A percentile compares a stretch with the other conserved stretches of the same genome.
Conservation (phyloP, 2,113 vertebrate species). For the Gasterosteus nipponicus region DNA sequence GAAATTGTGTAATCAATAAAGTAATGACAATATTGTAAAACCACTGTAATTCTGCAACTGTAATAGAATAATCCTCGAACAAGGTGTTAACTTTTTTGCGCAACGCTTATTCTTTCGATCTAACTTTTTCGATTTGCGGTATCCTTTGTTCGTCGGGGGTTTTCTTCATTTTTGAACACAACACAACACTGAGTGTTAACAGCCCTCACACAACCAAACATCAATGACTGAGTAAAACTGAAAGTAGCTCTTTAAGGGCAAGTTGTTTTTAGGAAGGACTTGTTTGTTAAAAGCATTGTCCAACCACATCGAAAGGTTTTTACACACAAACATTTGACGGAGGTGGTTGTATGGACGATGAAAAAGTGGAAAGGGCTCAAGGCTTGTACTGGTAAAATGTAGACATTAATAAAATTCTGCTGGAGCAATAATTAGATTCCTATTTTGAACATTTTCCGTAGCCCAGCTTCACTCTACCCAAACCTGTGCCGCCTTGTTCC, state of each 20-base stretch:
- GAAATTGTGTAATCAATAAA: too few relatives aligned
- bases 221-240: background rate
- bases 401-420: conserved; percentile 11
- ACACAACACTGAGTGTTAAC: background rate
- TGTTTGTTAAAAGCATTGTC: background rate
- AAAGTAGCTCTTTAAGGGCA: background rate
- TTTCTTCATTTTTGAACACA: too few relatives aligned
- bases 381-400: background rate
- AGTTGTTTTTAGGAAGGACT: background rate
- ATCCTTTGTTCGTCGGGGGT: too few relatives aligned
- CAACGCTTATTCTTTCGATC: too few relatives aligned
- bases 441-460: background rate
- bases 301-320: background rate
- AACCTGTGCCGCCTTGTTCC: conserved; percentile 23
- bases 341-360: background rate
- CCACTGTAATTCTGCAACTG: too few relatives aligned
- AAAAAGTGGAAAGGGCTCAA: background rate
- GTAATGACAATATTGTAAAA: too few relatives aligned
- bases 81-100: too few relatives aligned
- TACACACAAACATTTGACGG: background rate
- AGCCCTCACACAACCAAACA: background rate
- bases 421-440: conserved; percentile 4
- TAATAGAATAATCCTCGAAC: too few relatives aligned
- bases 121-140: too few relatives aligned
- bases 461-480: conserved; percentile 6